Percentiles rank a stretch among this genome's conserved stretches.
phyloP scores from a whole-genome alignment of 53 echinoderm and acorn worm genomes.

The Echinometra lucunter region DNA sequence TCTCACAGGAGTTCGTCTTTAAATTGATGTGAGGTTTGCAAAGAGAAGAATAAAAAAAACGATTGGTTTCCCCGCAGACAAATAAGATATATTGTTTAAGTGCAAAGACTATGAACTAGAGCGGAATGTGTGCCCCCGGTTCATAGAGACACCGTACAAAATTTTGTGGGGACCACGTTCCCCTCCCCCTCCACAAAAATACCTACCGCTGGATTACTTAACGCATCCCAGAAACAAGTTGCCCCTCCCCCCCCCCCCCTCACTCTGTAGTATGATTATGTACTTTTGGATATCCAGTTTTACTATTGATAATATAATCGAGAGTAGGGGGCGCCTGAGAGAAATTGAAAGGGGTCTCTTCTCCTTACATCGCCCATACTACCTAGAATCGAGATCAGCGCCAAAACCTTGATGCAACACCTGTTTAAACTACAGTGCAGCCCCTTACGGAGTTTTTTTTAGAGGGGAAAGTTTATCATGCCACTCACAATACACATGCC shows the following conservation, averaged over 20 bases:
- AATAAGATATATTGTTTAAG: background rate
- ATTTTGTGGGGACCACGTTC: too few relatives aligned
- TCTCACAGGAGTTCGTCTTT: background rate
- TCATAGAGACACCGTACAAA: too few relatives aligned
- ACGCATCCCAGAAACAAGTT: background rate
- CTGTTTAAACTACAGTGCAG: background rate
- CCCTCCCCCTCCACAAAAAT: background rate
- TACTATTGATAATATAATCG: too few relatives aligned
- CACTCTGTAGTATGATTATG: too few relatives aligned
- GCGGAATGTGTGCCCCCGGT: too few relatives aligned
- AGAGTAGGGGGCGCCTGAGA: background rate
- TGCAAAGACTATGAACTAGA: background rate
- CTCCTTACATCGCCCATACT: background rate
- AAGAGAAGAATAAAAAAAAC: background rate
- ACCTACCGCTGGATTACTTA: background rate
- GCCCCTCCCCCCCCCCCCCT: too few relatives aligned
- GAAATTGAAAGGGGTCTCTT: background rate
- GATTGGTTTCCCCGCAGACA: background rate
- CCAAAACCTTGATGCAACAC: background rate
- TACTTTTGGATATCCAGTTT: too few relatives aligned
- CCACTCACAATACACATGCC: background rate
- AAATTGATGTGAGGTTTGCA: background rate
- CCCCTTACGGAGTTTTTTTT: background rate
- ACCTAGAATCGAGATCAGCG: background rate
- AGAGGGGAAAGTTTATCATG: conserved; percentile 40